Percentiles rank a stretch among this genome's conserved stretches.
These are phyloP conservation scores for Vollenhovia emeryi DNA, from an alignment of 1,140 invertebrate species.

Conservation along the genomic window DNA sequence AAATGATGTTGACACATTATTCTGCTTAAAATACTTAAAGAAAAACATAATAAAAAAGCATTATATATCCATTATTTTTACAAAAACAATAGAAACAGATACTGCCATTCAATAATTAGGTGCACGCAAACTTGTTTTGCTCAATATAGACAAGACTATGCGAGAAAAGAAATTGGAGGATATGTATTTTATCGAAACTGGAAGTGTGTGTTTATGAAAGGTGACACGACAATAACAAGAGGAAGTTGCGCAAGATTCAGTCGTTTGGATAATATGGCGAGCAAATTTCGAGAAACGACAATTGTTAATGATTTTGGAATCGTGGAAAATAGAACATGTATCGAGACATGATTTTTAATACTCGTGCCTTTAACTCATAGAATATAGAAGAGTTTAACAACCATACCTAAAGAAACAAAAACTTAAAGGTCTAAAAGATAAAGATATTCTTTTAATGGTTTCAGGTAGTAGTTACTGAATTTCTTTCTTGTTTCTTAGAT, in stretches of 20 bases:
- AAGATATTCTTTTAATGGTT: constrained; percentile 1
- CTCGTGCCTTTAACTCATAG: neutral
- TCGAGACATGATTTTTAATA: constrained; percentile 9
- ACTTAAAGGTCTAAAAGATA: neutral
- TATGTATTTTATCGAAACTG: constrained; percentile 38
- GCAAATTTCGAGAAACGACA: neutral
- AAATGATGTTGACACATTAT: neutral
- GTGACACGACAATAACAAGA: neutral
- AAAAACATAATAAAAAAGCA: neutral
- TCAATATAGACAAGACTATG: constrained; percentile 24
- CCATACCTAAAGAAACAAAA: too few relatives aligned
- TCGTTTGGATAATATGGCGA: neutral
- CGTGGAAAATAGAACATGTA: neutral
- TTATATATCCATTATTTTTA: neutral
- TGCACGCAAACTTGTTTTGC: constrained; percentile 26
- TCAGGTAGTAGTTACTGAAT: neutral
- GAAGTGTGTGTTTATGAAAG: constrained; percentile 3
- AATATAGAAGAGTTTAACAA: neutral
- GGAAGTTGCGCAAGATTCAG: constrained; percentile 9
- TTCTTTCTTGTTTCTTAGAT: constrained; percentile 12
- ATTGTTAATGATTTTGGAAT: neutral
- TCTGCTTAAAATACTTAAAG: constrained; percentile 5
- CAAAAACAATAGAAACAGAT: neutral
- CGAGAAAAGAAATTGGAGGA: constrained; percentile 16
- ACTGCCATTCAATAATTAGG: constrained; percentile 11